A percentile compares a stretch with the other conserved stretches of the same genome.
phyloP scores from a whole-genome alignment of 2,797 vertebrate genomes.

The Chrysocyon brachyurus region DNA sequence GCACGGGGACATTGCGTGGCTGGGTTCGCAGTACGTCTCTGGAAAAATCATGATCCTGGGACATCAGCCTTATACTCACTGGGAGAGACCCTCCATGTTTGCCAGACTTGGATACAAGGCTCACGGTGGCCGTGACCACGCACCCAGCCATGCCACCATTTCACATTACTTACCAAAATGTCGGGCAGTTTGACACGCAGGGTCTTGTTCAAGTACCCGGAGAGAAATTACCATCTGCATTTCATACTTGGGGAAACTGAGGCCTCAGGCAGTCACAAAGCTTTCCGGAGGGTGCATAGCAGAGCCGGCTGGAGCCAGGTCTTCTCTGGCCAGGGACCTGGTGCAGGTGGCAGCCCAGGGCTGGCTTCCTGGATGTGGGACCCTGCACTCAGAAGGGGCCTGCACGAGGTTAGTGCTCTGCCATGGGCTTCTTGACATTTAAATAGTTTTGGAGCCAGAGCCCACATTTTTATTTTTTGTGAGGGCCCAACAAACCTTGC shows the following conservation, averaged over 20 bases:
- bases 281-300: background rate
- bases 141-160: fast-evolving
- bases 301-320: background rate
- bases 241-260: background rate
- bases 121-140: background rate
- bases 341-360: background rate
- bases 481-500: background rate
- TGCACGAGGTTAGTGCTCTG: fast-evolving
- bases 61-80: background rate
- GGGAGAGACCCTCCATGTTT: background rate
- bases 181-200: background rate
- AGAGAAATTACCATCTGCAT: background rate
- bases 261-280: background rate
- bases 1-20: fast-evolving
- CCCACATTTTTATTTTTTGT: background rate
- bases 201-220: background rate
- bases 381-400: background rate
- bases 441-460: background rate
- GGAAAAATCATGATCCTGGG: background rate
- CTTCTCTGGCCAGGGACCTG: background rate
- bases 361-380: background rate
- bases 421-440: background rate
- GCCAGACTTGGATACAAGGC: background rate
- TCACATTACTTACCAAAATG: background rate
- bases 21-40: background rate